Evolutionary conservation across 1,140 invertebrate species (phyloP).

Genomic region (Mamestra configurata): DNA sequence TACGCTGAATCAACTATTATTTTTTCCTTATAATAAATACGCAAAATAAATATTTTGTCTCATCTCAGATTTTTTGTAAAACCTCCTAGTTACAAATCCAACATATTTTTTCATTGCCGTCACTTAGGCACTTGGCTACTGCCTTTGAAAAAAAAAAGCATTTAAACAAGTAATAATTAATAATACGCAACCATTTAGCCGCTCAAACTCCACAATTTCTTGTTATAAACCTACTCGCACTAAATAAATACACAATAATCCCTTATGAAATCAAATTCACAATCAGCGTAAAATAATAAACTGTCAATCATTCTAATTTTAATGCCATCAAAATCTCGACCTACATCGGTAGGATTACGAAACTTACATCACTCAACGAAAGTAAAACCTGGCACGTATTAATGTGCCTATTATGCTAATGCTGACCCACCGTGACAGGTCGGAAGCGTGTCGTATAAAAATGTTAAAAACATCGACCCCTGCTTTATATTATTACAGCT

Average conservation of each 20-base stretch:
- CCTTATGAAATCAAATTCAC: neutral
- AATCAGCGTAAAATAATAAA: neutral
- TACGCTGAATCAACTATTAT: no score
- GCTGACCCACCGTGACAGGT: conserved; percentile 42
- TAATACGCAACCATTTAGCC: no score
- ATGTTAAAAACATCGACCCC: conserved; percentile 8
- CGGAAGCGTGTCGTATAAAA: conserved; percentile 39
- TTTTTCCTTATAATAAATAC: no score
- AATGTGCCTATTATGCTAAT: conserved; percentile 51
- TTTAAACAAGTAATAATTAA: no score
- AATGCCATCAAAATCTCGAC: conserved; percentile 31
- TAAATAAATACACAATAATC: neutral
- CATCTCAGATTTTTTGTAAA: no score
- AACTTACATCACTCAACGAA: conserved; percentile 43
- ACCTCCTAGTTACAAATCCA: no score
- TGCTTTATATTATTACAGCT: neutral
- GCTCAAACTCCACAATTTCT: neutral
- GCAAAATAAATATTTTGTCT: no score
- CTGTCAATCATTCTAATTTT: conserved; percentile 1
- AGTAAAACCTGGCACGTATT: conserved; percentile 40
- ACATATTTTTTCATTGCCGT: no score
- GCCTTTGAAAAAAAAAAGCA: no score
- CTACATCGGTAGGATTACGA: conserved; percentile 13
- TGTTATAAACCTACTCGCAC: neutral
- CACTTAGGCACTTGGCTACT: no score